Percentiles rank a stretch among this genome's conserved stretches.
phyloP scores from a whole-genome alignment of 1,140 invertebrate genomes.

The Lasaia peninsularis region DNA sequence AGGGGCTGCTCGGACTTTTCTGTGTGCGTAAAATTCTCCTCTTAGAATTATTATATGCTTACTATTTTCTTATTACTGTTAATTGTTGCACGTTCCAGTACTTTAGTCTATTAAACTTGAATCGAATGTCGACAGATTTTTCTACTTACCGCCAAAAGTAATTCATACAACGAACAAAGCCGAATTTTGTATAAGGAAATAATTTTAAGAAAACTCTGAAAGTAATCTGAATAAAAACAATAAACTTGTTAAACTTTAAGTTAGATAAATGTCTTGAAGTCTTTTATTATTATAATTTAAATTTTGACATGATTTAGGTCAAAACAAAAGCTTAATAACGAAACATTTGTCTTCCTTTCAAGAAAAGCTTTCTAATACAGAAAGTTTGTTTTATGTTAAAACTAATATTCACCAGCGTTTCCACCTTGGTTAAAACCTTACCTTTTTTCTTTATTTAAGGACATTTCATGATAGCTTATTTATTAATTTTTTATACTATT shows the following conservation, averaged over 20 bases:
- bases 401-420: too few relatives aligned
- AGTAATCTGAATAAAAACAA: slow-evolving; percentile 4
- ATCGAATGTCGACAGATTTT: slow-evolving; percentile 6
- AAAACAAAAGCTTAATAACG: neutral
- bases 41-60: too few relatives aligned
- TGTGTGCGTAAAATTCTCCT: too few relatives aligned
- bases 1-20: too few relatives aligned
- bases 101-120: neutral
- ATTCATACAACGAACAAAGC: slow-evolving; percentile 8
- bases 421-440: too few relatives aligned
- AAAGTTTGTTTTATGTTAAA: too few relatives aligned
- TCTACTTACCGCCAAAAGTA: neutral
- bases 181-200: neutral
- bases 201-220: neutral
- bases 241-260: neutral
- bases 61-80: too few relatives aligned
- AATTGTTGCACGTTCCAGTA: neutral
- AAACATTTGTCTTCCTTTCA: too few relatives aligned
- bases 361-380: too few relatives aligned
- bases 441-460: too few relatives aligned
- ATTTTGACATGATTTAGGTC: neutral
- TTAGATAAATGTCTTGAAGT: neutral
- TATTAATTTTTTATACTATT: too few relatives aligned
- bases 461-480: too few relatives aligned
- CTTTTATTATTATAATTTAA: neutral